Evolutionary conservation across 2,888 invertebrate genomes (phyloP), one percentile per base, ranked within the genome.

Genomic region (Rhamphomyia laevipes): DNA sequence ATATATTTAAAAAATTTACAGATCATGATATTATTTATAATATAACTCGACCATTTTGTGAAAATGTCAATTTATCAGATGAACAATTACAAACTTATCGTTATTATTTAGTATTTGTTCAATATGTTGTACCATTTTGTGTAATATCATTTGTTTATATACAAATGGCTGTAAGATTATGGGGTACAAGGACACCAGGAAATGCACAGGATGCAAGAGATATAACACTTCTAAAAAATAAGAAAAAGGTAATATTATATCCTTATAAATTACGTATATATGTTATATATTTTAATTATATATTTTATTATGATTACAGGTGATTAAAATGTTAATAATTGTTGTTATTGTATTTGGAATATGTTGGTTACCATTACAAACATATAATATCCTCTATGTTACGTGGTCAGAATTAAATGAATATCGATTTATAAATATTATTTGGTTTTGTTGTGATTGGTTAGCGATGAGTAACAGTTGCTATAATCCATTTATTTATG

Each of bases 401-500:
- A 80, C 82, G 50, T 80, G 80, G 59, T 78, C 81, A 35, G 71
- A 75, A 56, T 81, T 86, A 59, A 84, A 85, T 63, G 78, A 81
- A 61, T 87, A 85, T 66, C 76, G 75, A 58, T 87, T 84, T 65
- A 87, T 91, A 62, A 87, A 89, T 68, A 84, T 90, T 44, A 76
- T 90, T 51, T 91, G 85, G 77, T 88, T 91, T 70, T 84, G 83
- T 65, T 85, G 81, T 61, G 89, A 91, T 68, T 88, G 87, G 87
- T 71, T 90, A 63, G 85, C 85, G 1, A 89, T 89, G 88, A 86
- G 86, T 61, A 91, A 90, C 64, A 88, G 88, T 49, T 90, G 90
- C 67, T 86, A 86, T 66, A 91, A 91, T 67, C 90, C 90, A 0
- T 89, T 91, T 64, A 89, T 91, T 59, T 91, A 91, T 63, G 89